A percentile compares a stretch with the other conserved stretches of the same genome.
These are phyloP conservation scores for Sarcophilus harrisii DNA, from an alignment of 2,797 vertebrate genomes.

Conservation along the genomic window DNA sequence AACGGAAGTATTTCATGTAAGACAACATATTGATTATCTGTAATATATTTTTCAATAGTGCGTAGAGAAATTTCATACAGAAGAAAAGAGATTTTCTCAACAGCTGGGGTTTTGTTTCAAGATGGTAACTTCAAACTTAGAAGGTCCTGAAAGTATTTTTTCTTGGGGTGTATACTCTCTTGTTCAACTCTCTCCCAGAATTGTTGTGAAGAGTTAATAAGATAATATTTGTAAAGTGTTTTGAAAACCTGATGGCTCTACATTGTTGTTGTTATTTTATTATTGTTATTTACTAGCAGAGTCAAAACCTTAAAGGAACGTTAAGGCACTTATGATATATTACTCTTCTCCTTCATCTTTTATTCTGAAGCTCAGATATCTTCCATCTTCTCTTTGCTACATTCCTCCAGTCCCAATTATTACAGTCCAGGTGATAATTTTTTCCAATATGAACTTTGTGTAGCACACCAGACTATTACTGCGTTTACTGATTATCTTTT, in stretches of 20 bases:
- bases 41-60: slow-evolving; percentile 41
- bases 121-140: not conserved
- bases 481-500: not conserved
- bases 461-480: not conserved
- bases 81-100: no score
- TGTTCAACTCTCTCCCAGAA: not conserved
- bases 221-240: not conserved
- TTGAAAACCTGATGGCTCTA: not conserved
- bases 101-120: not conserved
- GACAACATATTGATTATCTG: slow-evolving; percentile 51
- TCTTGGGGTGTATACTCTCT: not conserved
- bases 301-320: not conserved
- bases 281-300: not conserved
- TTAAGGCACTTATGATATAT: not conserved
- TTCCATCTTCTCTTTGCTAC: not conserved
- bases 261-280: not conserved
- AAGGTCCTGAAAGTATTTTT: not conserved
- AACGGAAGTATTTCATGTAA: slow-evolving; percentile 46
- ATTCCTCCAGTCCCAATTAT: not conserved
- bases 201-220: not conserved
- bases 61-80: not conserved
- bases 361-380: not conserved
- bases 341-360: not conserved
- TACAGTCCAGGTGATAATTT: not conserved
- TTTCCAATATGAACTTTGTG: not conserved